phyloP scores from a whole-genome alignment of 1,140 invertebrate genomes.

The Papilio glaucus region DNA sequence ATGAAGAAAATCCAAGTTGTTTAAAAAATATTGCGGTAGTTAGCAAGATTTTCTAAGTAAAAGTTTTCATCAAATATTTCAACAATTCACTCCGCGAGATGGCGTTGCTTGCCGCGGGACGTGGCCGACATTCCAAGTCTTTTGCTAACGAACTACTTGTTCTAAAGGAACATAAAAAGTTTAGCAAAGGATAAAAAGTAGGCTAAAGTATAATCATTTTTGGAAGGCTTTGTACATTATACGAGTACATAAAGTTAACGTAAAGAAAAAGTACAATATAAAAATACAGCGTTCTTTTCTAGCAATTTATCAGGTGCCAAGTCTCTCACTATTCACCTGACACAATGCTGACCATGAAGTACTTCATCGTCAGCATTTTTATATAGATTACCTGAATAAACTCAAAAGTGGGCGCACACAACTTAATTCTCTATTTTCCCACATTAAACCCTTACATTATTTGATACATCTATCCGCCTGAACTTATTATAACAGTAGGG shows the following conservation, averaged over 20 bases:
- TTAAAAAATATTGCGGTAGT: not conserved
- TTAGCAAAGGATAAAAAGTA: constrained; percentile 8
- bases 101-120: not conserved
- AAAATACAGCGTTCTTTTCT: too few relatives aligned
- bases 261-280: not conserved
- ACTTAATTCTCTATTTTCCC: too few relatives aligned
- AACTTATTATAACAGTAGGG: too few relatives aligned
- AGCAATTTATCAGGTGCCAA: too few relatives aligned
- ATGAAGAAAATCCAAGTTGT: not conserved
- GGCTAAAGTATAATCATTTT: not conserved
- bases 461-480: too few relatives aligned
- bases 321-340: too few relatives aligned
- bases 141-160: not conserved
- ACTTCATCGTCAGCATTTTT: too few relatives aligned
- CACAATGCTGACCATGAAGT: too few relatives aligned
- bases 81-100: not conserved
- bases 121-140: not conserved
- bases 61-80: not conserved
- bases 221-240: not conserved
- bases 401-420: too few relatives aligned
- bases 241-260: not conserved
- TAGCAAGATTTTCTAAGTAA: not conserved
- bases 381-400: too few relatives aligned
- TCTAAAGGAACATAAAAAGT: not conserved
- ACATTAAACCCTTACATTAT: too few relatives aligned